Conservation (phyloP, 2,113 vertebrate genomes). For the Sylvia atricapilla region DNA sequence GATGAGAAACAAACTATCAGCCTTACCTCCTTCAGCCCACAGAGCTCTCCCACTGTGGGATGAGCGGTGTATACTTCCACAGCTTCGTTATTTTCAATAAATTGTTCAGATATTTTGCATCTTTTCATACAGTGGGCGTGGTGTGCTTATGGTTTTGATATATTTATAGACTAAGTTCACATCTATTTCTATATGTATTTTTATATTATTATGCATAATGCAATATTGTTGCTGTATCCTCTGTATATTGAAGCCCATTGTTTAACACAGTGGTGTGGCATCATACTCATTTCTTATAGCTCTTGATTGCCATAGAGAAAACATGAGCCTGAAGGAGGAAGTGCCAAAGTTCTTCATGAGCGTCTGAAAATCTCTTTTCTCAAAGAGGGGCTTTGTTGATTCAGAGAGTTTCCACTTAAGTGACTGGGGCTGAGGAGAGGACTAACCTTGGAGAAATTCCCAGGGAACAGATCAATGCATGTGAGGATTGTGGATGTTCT, state of each 20-base stretch:
- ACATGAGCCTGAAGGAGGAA: not conserved
- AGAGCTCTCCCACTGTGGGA: not conserved
- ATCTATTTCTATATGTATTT: not conserved
- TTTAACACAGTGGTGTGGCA: not conserved
- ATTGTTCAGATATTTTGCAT: not conserved
- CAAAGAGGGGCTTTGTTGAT: not conserved
- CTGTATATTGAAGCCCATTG: not conserved
- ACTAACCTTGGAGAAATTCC: not conserved
- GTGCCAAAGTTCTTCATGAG: not conserved
- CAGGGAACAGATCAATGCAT: not conserved
- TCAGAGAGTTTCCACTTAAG: not conserved
- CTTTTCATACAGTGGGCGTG: not conserved
- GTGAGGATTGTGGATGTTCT: not conserved
- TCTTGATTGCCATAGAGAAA: not conserved
- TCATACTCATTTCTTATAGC: accelerated
- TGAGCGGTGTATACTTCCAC: not conserved
- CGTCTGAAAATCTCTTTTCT: not conserved
- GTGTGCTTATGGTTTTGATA: not conserved
- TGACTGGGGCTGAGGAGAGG: not conserved
- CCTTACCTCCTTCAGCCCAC: not conserved
- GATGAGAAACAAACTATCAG: not conserved
- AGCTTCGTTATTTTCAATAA: not conserved
- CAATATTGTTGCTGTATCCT: not conserved
- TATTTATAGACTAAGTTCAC: not conserved
- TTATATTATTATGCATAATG: accelerated